These are phyloP conservation scores for Pedetes capensis DNA, from an alignment of 2,113 vertebrate species.

Conservation along the genomic window DNA sequence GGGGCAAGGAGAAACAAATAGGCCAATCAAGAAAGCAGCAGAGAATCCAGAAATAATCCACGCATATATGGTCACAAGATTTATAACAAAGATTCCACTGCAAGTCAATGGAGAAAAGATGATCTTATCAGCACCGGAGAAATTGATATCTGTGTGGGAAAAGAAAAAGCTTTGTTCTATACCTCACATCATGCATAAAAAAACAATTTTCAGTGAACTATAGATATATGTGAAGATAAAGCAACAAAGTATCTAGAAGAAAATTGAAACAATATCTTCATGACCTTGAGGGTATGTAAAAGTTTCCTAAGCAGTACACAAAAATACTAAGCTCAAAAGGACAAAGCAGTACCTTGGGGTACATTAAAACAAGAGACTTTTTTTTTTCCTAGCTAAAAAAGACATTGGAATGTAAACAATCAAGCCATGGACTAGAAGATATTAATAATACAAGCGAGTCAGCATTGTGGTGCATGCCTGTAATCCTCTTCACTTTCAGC, in stretches of 20 bases:
- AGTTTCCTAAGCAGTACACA: not conserved
- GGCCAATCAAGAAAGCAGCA: not conserved
- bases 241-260: not conserved
- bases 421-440: not conserved
- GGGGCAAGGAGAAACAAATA: not conserved
- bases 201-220: not conserved
- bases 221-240: not conserved
- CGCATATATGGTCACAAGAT: not conserved
- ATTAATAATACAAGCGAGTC: not conserved
- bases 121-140: not conserved
- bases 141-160: not conserved
- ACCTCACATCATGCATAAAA: not conserved
- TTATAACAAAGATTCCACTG: not conserved
- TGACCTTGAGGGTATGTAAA: not conserved
- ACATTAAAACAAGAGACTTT: not conserved
- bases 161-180: not conserved
- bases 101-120: not conserved
- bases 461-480: no score
- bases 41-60: not conserved
- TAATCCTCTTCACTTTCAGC: no score
- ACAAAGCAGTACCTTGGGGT: not conserved
- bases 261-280: not conserved
- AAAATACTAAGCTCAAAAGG: not conserved
- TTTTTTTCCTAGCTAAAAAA: not conserved
- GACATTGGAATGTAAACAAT: not conserved